phyloP scores from a whole-genome alignment of 1,140 invertebrate genomes.

The Bombus sibiricus region DNA sequence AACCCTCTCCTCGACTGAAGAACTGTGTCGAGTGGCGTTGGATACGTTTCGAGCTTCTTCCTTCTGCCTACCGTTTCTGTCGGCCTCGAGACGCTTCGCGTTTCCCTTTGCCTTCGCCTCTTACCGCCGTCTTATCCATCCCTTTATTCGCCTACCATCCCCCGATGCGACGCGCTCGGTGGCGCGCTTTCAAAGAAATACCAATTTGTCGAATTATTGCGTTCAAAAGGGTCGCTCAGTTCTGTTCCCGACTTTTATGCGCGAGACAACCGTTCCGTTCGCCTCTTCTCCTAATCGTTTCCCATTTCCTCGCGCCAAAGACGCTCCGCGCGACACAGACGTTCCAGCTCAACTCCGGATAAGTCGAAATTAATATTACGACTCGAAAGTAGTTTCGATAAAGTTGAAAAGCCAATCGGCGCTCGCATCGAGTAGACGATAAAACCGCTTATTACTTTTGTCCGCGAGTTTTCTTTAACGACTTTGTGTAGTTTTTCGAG shows the following conservation, averaged over 20 bases:
- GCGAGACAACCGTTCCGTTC: not conserved
- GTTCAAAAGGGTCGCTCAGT: slow-evolving; percentile 34
- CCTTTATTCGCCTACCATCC: not conserved
- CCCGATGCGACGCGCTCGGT: not conserved
- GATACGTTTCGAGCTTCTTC: slow-evolving; percentile 53
- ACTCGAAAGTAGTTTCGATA: slow-evolving; percentile 29
- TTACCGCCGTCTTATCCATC: not conserved
- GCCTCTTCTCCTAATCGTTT: not conserved
- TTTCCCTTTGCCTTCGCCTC: not conserved
- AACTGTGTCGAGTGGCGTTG: slow-evolving; percentile 45
- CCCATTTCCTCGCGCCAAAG: not conserved
- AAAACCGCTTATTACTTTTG: slow-evolving; percentile 31
- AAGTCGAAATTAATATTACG: slow-evolving; percentile 50
- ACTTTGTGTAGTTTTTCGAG: slow-evolving; percentile 15
- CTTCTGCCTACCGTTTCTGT: slow-evolving; percentile 5
- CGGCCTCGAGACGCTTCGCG: not conserved
- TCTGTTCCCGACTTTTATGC: slow-evolving; percentile 50
- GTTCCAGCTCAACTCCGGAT: not conserved
- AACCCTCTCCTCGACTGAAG: not conserved
- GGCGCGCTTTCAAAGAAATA: slow-evolving; percentile 60
- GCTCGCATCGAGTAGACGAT: not conserved
- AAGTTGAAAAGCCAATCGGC: slow-evolving; percentile 13
- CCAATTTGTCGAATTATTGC: slow-evolving; percentile 69
- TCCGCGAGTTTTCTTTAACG: slow-evolving; percentile 37
- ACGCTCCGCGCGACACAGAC: not conserved